Base-by-base conservation (phyloP, 2,797 vertebrate genomes). In the Galagoides demidoff region DNA sequence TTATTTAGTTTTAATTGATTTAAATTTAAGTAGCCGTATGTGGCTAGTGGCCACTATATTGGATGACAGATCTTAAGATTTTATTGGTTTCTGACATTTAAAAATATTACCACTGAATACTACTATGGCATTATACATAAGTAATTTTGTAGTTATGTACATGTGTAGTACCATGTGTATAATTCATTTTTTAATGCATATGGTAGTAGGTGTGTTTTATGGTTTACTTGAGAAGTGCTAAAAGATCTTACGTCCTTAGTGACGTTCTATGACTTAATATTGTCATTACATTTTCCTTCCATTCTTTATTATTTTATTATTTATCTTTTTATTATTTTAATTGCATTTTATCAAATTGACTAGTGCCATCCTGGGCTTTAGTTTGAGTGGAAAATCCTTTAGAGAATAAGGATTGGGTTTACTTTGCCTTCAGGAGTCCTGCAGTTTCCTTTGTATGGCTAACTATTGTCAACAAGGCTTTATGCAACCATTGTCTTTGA, bases 251-350 rank as follows among this genome's bases (percentile, higher is more conserved):
- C 1, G 16, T 68, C 43, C 31, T 84, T 31, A 55, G 34, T 45
- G 85, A 59, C 29, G 25, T 43, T 71, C 64, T 89, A 3, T 61
- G 76, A 66, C 5, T 78, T 63, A 10, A 2, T 85, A 17, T 77
- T 71, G 29, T 55, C 10, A 22, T 74, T 89, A 29, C 10, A 34
- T 84, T 90, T 93, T 81, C 34, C 3, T 49, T 87, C 23, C 19
- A 49, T 37, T 93, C 8, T 86, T 68, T 70, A 17, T 9, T n/a
- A n/a, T 66, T 85, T 70, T 52, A 61, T 71, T 92, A 68, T 92
- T 95, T 94, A n/a, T n/a, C n/a, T n/a, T 66, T 85, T 70, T 52
- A 61, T 71, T 92, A 68, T 92, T 95, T 94, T 93, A 83, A 11
- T 88, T 82, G 14, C 19, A 61, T 57, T n/a, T 5, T 85, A 10